phyloP scores from a whole-genome alignment of 1,140 invertebrate species.

The honey bee (Apis mellifera) region DNA sequence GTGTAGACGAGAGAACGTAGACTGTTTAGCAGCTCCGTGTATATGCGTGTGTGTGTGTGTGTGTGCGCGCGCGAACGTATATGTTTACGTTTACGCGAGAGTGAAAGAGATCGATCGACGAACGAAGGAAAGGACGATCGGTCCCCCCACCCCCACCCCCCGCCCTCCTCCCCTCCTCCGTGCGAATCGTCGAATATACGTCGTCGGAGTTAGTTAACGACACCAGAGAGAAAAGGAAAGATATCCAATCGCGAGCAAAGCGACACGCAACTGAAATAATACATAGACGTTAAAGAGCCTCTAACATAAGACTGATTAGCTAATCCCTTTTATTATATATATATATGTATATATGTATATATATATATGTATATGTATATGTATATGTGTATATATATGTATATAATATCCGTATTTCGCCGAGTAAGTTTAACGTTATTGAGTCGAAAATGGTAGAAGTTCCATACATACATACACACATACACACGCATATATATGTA shows the following conservation, averaged over 20 bases:
- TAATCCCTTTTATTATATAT: conserved; percentile 73
- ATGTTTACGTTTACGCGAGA: too few species aligned
- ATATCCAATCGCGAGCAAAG: conserved; percentile 45
- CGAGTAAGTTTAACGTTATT: conserved; percentile 75
- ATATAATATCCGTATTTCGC: conserved; percentile 74
- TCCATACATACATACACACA: conserved; percentile 68
- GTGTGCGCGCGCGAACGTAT: too few species aligned
- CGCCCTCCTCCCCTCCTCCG: too few species aligned
- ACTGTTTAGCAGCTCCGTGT: conserved; percentile 73
- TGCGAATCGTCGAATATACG: not conserved
- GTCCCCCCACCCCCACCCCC: not conserved
- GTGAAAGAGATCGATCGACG: conserved; percentile 49
- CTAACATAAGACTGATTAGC: conserved; percentile 82
- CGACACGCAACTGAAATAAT: conserved; percentile 44
- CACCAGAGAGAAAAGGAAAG: conserved; percentile 41
- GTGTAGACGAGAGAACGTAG: conserved; percentile 75
- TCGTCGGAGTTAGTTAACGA: conserved; percentile 30
- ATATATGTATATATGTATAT: conserved; percentile 58
- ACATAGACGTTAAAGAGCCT: conserved; percentile 79
- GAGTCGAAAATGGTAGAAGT: conserved; percentile 74
- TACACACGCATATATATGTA: conserved; percentile 55
- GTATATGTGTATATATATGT: conserved; percentile 44
- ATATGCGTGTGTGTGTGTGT: conserved; percentile 56
- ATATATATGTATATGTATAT: conserved; percentile 4
- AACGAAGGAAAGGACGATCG: conserved; percentile 13